Evolutionary conservation across 2,797 vertebrate genomes (phyloP), one percentile per base, ranked within the genome.

Genomic region (Arrhamphus sclerolepis): DNA sequence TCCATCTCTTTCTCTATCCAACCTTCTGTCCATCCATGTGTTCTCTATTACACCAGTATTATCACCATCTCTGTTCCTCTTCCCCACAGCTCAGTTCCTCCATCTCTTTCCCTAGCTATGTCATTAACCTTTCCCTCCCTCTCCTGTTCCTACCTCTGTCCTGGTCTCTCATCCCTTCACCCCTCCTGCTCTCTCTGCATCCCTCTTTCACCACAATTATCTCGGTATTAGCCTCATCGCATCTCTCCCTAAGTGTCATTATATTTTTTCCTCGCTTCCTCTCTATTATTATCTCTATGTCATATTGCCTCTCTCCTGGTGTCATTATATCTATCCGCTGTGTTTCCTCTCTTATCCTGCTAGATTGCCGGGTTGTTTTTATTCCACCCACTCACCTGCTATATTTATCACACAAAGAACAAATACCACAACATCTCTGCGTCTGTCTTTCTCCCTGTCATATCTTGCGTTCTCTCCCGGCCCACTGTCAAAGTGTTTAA

Each of bases 331-430:
- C 72, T 68, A 64, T 84, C 78, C 75, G 62, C 75, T 56, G 73
- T 69, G 78, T 83, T 84, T 83, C 79, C 72, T 77, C 80, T 87
- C 77, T 86, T 81, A 81, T 86, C 70, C 76, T 70, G 80, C 79
- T 56, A 10, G 68, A 88, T 62, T 67, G 80, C 81, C 70, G 28
- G 71, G 59, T 82, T 86, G 83, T 88, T 88, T 88, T 85, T 81
- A 84, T 86, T 84, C 83, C 89, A 80, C 88, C 87, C 89, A 88
- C 88, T 87, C 87, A 77, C 74, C 75, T 80, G 72, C 87, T 91
- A 88, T 91, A 89, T 88, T 89, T 88, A 89, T 86, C 84, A 79
- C 83, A 79, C 78, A 72, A 72, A 73, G 83, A 89, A 86, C 82
- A 87, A 86, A 89, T 85, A 89, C 70, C 65, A 78, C 77, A 86